These are phyloP conservation scores for Okamejei kenojei DNA, from an alignment of 2,797 vertebrate genomes.

Conservation along the genomic window DNA sequence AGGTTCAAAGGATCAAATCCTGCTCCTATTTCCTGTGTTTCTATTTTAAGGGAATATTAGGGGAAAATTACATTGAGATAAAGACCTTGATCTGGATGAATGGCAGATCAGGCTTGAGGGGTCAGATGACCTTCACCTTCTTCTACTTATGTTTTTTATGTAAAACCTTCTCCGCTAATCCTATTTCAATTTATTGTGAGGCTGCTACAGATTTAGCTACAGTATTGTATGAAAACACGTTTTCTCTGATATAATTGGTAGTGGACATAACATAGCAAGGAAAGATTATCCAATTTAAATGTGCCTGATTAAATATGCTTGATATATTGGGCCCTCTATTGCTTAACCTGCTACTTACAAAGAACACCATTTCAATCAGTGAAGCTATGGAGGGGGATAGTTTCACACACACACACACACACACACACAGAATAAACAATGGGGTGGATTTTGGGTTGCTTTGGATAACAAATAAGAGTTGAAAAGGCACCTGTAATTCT, in stretches of 20 bases:
- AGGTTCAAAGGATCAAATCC: too few relatives aligned
- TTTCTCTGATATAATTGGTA: not conserved
- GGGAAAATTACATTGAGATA: too few relatives aligned
- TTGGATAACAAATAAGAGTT: not conserved
- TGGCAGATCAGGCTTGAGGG: too few relatives aligned
- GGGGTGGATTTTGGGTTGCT: not conserved
- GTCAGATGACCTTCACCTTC: too few relatives aligned
- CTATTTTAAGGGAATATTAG: too few relatives aligned
- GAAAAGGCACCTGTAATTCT: not conserved
- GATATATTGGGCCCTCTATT: not conserved
- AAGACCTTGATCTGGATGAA: too few relatives aligned
- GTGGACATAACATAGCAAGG: not conserved
- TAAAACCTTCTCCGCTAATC: too few relatives aligned
- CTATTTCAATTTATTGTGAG: too few relatives aligned
- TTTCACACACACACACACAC: not conserved
- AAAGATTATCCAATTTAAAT: not conserved
- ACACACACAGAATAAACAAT: not conserved
- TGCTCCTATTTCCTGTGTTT: too few relatives aligned
- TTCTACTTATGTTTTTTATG: too few relatives aligned
- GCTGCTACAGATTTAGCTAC: too few relatives aligned
- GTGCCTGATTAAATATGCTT: not conserved
- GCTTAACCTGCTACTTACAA: not conserved
- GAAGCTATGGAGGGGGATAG: not conserved
- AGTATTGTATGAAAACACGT: not conserved
- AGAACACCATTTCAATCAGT: not conserved